Evolutionary conservation across 2,113 vertebrate species (phyloP).

Genomic region (Labeo catla): DNA sequence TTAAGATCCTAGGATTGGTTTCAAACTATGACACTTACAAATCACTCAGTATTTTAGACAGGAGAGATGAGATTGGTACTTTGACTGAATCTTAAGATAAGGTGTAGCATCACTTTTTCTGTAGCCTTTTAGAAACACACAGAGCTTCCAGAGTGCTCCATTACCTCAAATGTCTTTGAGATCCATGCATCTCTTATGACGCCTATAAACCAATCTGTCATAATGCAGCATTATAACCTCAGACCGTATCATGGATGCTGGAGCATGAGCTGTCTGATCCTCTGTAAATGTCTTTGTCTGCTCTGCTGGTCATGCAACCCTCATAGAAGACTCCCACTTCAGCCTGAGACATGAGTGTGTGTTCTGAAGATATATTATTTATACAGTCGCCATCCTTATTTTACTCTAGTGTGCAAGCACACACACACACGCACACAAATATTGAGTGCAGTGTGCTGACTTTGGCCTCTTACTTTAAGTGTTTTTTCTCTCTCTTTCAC

Average conservation of each 20-base stretch:
- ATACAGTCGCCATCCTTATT: conserved; percentile 37
- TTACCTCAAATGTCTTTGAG: conserved; percentile 30
- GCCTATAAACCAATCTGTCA: conserved; percentile 9
- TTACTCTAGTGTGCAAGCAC: not conserved
- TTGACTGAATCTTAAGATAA: not conserved
- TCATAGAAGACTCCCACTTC: not conserved
- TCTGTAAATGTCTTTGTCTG: conserved; percentile 20
- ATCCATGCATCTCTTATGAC: conserved; percentile 7
- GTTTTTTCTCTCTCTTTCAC: conserved; percentile 38
- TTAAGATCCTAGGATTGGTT: not conserved
- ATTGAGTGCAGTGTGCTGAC: conserved; percentile 31
- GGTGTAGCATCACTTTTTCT: not conserved
- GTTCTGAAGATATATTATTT: conserved; percentile 43
- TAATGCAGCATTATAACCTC: conserved; percentile 21
- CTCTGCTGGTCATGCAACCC: not conserved
- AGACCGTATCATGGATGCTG: not conserved
- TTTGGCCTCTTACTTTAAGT: conserved; percentile 40
- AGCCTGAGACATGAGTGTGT: not conserved
- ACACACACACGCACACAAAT: not conserved
- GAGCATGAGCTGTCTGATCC: conserved; percentile 15
- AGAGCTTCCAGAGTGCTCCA: conserved; percentile 16
- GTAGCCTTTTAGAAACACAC: conserved; percentile 6
- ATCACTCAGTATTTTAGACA: not conserved
- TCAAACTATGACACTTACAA: not conserved
- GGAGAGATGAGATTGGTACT: not conserved